Percentiles rank a stretch among this genome's conserved stretches.
Evolutionary conservation across 2,888 invertebrate species (phyloP).

Genomic region (Rhamphomyia laevipes): DNA sequence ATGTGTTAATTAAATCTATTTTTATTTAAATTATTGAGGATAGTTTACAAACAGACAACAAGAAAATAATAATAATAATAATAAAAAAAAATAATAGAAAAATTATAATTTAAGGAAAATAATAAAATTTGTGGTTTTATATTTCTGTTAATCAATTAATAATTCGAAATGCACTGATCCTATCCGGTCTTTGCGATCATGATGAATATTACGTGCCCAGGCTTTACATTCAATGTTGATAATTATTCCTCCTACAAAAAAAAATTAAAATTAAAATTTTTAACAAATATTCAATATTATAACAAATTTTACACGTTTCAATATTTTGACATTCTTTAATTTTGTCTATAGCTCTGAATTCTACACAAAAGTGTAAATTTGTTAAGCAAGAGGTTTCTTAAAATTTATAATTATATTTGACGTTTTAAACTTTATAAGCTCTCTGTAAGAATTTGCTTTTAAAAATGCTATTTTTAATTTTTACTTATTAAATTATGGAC

Average conservation of each 20-base stretch:
- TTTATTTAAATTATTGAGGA: no score
- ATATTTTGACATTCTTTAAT: no score
- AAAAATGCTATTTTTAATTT: no score
- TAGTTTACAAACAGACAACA: no score
- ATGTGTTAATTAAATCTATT: no score
- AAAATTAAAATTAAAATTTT: not conserved
- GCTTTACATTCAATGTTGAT: slow-evolving; percentile 60
- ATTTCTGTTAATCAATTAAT: slow-evolving; percentile 41
- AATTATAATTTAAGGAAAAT: not conserved
- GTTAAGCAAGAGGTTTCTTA: no score
- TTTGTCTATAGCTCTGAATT: no score
- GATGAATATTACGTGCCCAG: slow-evolving; percentile 55
- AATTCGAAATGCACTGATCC: slow-evolving; percentile 66
- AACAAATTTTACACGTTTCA: not conserved
- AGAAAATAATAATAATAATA: not conserved
- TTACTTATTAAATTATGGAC: no score
- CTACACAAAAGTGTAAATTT: no score
- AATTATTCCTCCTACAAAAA: slow-evolving; percentile 40
- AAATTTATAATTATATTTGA: no score
- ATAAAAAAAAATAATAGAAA: not conserved
- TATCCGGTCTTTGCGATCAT: slow-evolving; percentile 53
- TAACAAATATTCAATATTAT: not conserved
- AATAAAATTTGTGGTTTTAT: slow-evolving; percentile 1
- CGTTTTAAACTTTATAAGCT: no score
- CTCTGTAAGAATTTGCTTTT: no score